A percentile compares a stretch with the other conserved stretches of the same genome.
Evolutionary conservation across 2,888 invertebrate species (phyloP).

Genomic region (Drosophila greeni): DNA sequence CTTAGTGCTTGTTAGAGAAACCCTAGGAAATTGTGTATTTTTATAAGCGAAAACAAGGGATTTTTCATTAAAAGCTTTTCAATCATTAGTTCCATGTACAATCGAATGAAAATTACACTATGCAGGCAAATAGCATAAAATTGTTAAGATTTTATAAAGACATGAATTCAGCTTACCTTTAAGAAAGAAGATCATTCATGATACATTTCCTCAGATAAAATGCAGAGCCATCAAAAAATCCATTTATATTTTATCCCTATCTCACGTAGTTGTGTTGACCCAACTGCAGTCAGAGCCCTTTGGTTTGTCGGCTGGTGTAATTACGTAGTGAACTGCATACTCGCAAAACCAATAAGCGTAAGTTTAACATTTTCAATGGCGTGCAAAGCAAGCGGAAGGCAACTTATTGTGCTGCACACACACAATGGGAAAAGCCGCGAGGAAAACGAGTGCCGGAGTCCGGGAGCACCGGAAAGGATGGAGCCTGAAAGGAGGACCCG

Average conservation of each 20-base stretch:
- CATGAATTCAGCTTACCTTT: background rate
- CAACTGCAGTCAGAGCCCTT: background rate
- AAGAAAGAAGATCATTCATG: background rate
- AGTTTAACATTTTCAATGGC: slow-evolving; percentile 50
- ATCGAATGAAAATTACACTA: background rate
- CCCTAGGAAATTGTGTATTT: slow-evolving; percentile 14
- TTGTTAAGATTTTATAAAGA: background rate
- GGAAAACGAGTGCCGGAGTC: slow-evolving; percentile 24
- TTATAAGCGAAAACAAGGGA: slow-evolving; percentile 1
- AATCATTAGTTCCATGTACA: slow-evolving; percentile 18
- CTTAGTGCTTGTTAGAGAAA: slow-evolving; percentile 17
- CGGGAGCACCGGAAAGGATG: slow-evolving; percentile 4
- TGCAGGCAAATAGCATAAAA: background rate
- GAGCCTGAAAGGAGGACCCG: slow-evolving; percentile 18
- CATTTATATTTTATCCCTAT: background rate
- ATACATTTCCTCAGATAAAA: background rate
- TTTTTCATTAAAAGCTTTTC: slow-evolving; percentile 47
- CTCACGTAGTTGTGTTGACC: background rate
- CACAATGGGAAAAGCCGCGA: slow-evolving; percentile 19
- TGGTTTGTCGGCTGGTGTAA: slow-evolving; percentile 34
- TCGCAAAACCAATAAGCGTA: slow-evolving; percentile 52
- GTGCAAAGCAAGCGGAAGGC: slow-evolving; percentile 32
- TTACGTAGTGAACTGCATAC: slow-evolving; percentile 47
- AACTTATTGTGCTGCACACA: slow-evolving; percentile 31
- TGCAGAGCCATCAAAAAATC: background rate